Conservation (phyloP, 2,888 invertebrate species). For the Chymomyza amoena region DNA sequence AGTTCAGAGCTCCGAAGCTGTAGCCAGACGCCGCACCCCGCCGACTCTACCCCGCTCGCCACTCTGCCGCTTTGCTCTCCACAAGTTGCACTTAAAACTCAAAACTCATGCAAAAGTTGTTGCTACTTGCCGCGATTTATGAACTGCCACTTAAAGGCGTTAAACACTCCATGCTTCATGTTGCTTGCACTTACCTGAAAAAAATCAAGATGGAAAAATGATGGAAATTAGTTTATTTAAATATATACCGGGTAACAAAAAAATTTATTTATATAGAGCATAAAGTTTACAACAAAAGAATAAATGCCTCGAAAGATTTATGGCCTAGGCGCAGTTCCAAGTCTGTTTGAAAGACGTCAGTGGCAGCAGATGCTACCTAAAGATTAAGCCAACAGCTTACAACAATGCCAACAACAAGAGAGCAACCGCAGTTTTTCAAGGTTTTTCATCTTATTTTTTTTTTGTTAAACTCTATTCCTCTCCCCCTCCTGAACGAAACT, state of each 20-base stretch:
- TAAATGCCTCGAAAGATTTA: constrained; percentile 36
- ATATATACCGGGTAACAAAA: neutral
- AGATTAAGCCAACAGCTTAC: constrained; percentile 50
- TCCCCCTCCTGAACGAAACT: neutral
- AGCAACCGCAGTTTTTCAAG: constrained; percentile 40
- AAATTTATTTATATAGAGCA: neutral
- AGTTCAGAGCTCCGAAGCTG: constrained; percentile 7
- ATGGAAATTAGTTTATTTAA: neutral
- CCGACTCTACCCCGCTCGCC: too few species aligned
- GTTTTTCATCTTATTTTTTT: constrained; percentile 64
- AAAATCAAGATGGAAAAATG: constrained; percentile 35
- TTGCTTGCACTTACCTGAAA: constrained; percentile 68
- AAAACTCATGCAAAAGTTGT: constrained; percentile 37
- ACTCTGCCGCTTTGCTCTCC: neutral
- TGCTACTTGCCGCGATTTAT: constrained; percentile 64
- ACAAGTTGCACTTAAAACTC: constrained; percentile 15
- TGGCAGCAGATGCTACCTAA: constrained; percentile 60
- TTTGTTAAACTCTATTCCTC: constrained; percentile 22
- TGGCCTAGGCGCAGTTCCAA: constrained; percentile 36
- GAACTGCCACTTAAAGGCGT: constrained; percentile 30
- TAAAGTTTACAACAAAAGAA: neutral
- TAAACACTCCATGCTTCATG: constrained; percentile 25
- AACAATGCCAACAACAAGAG: constrained; percentile 35
- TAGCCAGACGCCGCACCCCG: neutral
- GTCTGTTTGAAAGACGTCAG: constrained; percentile 32